Percentiles rank a stretch among this genome's conserved stretches.
Evolutionary conservation across 2,113 vertebrate species (phyloP).

Genomic region (Campylomormyrus tamandua): DNA sequence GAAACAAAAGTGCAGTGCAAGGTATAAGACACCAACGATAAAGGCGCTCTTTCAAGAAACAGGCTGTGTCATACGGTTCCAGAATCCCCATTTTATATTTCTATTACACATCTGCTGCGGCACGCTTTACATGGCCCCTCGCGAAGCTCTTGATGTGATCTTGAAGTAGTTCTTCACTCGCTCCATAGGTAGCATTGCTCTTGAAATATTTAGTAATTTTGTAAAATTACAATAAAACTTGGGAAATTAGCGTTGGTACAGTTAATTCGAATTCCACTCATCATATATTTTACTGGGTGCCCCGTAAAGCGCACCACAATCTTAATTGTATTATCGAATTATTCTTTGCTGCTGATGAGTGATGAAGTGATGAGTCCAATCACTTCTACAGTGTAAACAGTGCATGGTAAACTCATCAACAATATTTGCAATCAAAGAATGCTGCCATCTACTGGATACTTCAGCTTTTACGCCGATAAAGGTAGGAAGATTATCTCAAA

Average conservation of each 20-base stretch:
- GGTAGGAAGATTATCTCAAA: background rate
- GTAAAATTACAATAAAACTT: background rate
- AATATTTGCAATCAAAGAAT: background rate
- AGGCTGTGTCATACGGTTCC: background rate
- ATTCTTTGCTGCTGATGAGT: background rate
- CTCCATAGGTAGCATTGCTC: background rate
- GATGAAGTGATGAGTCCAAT: background rate
- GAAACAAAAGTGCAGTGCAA: background rate
- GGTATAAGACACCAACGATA: background rate
- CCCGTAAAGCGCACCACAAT: background rate
- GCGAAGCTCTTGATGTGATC: background rate
- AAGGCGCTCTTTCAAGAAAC: background rate
- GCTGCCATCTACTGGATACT: background rate
- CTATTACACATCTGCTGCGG: background rate
- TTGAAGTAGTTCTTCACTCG: background rate
- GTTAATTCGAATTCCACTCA: background rate
- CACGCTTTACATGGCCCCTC: background rate
- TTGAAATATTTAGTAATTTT: background rate
- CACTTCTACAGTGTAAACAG: background rate
- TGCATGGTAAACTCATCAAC: background rate
- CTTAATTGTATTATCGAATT: background rate
- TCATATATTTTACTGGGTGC: background rate
- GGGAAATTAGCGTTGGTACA: background rate
- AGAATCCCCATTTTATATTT: background rate
- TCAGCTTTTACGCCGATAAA: background rate